phyloP scores from a whole-genome alignment of 2,113 vertebrate genomes.

The Rhombomys opimus region DNA sequence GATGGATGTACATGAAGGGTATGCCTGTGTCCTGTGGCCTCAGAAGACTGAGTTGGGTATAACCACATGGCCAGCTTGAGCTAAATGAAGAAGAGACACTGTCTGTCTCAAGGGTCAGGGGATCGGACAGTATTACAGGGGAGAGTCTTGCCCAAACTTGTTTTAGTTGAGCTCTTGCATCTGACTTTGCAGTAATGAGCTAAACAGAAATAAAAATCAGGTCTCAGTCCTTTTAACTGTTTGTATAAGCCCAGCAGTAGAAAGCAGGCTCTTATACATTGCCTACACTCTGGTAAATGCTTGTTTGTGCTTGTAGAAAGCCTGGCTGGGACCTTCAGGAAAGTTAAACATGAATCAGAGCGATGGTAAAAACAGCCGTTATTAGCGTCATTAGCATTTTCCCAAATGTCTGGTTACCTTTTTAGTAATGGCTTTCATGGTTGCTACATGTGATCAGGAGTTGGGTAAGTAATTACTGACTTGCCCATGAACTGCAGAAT shows the following conservation, averaged over 20 bases:
- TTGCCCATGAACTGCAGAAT: neutral
- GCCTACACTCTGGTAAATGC: neutral
- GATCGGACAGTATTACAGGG: neutral
- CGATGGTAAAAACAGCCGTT: neutral
- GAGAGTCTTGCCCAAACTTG: neutral
- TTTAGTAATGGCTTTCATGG: neutral
- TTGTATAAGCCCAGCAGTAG: neutral
- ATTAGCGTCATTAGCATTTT: neutral
- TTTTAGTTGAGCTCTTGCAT: neutral
- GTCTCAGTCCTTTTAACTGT: neutral
- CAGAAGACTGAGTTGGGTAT: neutral
- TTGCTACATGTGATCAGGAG: neutral
- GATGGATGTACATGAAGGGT: accelerated
- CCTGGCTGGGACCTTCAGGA: neutral
- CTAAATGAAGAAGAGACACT: neutral
- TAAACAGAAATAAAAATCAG: conserved; percentile 16
- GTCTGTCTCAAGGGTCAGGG: neutral
- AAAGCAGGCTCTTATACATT: neutral
- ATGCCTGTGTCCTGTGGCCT: neutral
- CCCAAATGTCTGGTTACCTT: neutral
- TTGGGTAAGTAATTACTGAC: neutral
- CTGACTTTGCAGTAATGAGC: neutral
- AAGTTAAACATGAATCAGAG: neutral
- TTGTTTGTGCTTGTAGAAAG: neutral
- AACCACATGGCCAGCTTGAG: neutral